Base-by-base conservation (phyloP, 2,797 vertebrate genomes). In the Esox masquinongy region DNA sequence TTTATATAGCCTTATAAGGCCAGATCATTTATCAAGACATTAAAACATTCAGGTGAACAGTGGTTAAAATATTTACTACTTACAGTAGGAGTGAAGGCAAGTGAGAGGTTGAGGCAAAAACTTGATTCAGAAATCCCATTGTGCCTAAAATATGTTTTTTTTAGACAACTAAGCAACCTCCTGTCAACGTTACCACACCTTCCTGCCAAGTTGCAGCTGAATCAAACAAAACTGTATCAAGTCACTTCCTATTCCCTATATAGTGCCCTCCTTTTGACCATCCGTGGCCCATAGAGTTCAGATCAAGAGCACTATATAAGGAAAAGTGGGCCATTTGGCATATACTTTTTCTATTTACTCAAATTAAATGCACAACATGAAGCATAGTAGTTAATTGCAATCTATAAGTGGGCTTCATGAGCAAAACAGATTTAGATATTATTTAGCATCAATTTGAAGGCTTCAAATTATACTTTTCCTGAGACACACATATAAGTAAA, bases 51-150 rank as follows among this genome's bases (percentile, higher is more conserved):
- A n/a, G n/a, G n/a, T n/a, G n/a, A n/a, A n/a, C n/a, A n/a, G n/a
- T n/a, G n/a, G n/a, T n/a, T n/a, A n/a, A n/a, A n/a, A n/a, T n/a
- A n/a, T n/a, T n/a, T n/a, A n/a, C n/a, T n/a, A n/a, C n/a, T n/a
- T n/a, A n/a, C n/a, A n/a, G n/a, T n/a, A n/a, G n/a, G n/a, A n/a
- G n/a, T n/a, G n/a, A n/a, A n/a, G n/a, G n/a, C n/a, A n/a, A n/a
- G n/a, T n/a, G n/a, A n/a, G n/a, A n/a, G n/a, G n/a, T n/a, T n/a
- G n/a, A n/a, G n/a, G n/a, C n/a, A n/a, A n/a, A n/a, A n/a, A n/a
- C n/a, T n/a, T 78, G 78, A 83, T 85, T 81, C 74, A 75, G 70
- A 84, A 77, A 82, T 83, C 53, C 83, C 77, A 77, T 80, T 61
- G 73, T 67, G 74, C 73, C 69, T 83, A 81, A 82, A 70, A 74